phyloP scores from a whole-genome alignment of 2,888 invertebrate species.

The Piscicola geometra region DNA sequence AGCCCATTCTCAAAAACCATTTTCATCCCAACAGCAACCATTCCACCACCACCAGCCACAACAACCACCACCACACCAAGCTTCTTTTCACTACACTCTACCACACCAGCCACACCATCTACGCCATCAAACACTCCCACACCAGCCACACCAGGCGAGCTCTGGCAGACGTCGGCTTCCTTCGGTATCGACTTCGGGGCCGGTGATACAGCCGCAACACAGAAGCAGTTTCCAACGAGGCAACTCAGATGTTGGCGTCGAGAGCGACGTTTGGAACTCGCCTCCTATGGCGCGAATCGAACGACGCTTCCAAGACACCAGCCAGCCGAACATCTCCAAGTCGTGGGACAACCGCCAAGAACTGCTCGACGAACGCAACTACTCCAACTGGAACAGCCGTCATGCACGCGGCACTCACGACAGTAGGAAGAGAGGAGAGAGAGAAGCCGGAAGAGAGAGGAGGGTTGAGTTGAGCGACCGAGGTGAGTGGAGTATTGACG shows the following conservation, averaged over 20 bases:
- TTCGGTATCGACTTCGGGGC: slow-evolving; percentile 17
- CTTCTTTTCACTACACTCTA: no score
- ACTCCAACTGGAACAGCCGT: slow-evolving; percentile 31
- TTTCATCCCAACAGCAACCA: neutral
- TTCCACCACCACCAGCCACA: neutral
- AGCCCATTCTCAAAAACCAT: neutral
- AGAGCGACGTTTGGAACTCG: slow-evolving; percentile 28
- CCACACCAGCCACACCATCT: neutral
- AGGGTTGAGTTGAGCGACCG: slow-evolving; percentile 21
- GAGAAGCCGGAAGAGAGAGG: neutral
- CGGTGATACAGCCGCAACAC: slow-evolving; percentile 13
- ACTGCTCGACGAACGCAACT: slow-evolving; percentile 29
- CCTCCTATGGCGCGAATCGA: slow-evolving; percentile 29
- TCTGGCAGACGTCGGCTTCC: slow-evolving; percentile 22
- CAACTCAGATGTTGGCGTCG: slow-evolving; percentile 26
- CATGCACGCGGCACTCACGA: slow-evolving; percentile 4
- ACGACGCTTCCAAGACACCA: slow-evolving; percentile 26
- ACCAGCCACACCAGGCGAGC: neutral
- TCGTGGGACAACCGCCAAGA: slow-evolving; percentile 30
- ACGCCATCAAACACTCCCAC: neutral
- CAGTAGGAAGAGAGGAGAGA: neutral
- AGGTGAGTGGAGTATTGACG: slow-evolving; percentile 33
- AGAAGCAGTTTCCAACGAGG: slow-evolving; percentile 21
- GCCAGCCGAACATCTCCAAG: slow-evolving; percentile 30
- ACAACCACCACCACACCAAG: no score